Evolutionary conservation across 2,888 invertebrate species (phyloP).

Genomic region (Macroteleia sp.): DNA sequence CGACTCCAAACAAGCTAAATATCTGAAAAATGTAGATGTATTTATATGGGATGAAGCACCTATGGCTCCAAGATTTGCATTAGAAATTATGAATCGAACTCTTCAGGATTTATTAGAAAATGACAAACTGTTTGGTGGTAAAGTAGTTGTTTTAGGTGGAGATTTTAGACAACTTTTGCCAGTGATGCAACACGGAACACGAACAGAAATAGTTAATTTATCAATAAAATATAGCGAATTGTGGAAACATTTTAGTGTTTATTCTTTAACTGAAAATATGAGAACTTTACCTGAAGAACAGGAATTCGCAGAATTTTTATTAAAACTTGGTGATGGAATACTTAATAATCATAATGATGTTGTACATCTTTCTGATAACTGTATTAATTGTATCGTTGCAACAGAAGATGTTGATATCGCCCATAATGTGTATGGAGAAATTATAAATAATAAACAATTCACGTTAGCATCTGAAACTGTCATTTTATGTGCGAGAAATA

Average conservation of each 20-base stretch:
- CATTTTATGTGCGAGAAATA: constrained; percentile 61
- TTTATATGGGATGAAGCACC: too few species aligned
- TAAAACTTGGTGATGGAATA: constrained; percentile 54
- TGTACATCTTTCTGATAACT: constrained; percentile 35
- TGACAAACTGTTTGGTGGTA: constrained; percentile 65
- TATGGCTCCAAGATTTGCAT: too few species aligned
- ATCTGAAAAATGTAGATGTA: constrained; percentile 50
- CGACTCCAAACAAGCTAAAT: constrained; percentile 59
- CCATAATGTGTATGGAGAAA: constrained; percentile 38
- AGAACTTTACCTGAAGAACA: constrained; percentile 24
- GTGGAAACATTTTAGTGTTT: constrained; percentile 59
- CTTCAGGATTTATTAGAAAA: constrained; percentile 66
- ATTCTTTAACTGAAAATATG: constrained; percentile 66
- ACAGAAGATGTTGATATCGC: constrained; percentile 42
- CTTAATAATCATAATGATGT: constrained; percentile 65
- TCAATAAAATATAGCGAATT: constrained; percentile 67
- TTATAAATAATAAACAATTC: too few species aligned
- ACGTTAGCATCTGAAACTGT: constrained; percentile 44
- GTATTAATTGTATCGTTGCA: constrained; percentile 51
- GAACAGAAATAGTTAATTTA: constrained; percentile 58
- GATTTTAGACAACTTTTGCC: constrained; percentile 35
- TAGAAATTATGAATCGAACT: constrained; percentile 52
- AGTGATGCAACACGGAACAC: constrained; percentile 28
- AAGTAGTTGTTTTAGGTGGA: constrained; percentile 52
- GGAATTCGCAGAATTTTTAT: constrained; percentile 46